These are phyloP conservation scores for Falco concolor DNA, from an alignment of 2,797 vertebrate genomes.

Conservation along the genomic window DNA sequence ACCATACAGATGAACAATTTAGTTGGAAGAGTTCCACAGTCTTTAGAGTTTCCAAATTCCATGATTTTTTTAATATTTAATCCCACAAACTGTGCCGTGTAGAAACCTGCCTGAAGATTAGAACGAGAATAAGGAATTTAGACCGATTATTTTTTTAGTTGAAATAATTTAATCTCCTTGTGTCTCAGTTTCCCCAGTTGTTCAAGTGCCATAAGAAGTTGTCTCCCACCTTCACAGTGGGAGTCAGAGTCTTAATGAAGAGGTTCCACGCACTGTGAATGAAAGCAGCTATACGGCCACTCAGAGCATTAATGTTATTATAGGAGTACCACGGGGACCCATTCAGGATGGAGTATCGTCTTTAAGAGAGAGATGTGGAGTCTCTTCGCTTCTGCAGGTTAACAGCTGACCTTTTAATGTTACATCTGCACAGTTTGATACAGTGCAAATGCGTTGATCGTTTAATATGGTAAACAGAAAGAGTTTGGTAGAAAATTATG, in stretches of 20 bases:
- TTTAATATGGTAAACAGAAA: slow-evolving; percentile 27
- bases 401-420: slow-evolving; percentile 44
- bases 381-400: slow-evolving; percentile 2
- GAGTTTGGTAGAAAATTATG: not conserved
- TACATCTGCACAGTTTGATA: not conserved
- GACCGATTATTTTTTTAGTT: not conserved
- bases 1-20: not conserved
- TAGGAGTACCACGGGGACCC: not conserved
- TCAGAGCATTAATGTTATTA: not conserved
- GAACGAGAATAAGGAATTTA: not conserved
- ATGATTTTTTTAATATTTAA: not conserved
- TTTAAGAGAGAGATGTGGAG: slow-evolving; percentile 47
- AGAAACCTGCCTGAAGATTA: not conserved
- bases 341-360: slow-evolving; percentile 9
- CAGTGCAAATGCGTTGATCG: slow-evolving; percentile 7
- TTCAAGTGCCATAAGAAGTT: not conserved
- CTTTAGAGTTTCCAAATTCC: not conserved
- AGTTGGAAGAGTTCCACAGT: not conserved
- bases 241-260: slow-evolving; percentile 9
- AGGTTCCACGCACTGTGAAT: not conserved
- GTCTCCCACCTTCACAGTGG: not conserved
- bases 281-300: not conserved
- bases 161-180: not conserved
- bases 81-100: not conserved
- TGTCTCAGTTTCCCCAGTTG: not conserved